Conservation (phyloP, 2,797 vertebrate genomes). For the Tokudaia tokunoshimensis region DNA sequence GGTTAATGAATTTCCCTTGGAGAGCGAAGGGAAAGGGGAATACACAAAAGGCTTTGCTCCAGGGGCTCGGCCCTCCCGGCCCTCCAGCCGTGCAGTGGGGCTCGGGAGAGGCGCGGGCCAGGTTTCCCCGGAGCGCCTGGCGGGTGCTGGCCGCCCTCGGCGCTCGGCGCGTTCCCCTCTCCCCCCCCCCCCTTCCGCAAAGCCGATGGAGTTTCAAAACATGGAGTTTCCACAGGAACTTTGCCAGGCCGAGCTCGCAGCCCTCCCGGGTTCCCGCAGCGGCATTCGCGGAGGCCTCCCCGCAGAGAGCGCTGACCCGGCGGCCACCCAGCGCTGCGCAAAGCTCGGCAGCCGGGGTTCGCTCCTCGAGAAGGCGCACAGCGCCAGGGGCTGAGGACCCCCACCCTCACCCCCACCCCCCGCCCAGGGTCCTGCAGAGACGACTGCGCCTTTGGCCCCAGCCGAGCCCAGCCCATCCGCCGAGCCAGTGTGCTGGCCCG, state of each 20-base stretch:
- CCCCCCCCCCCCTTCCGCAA: slow-evolving; percentile 47
- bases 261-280: slow-evolving; percentile 72
- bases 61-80: not conserved
- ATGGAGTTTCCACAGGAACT: slow-evolving; percentile 87
- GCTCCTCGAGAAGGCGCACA: not conserved
- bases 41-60: slow-evolving; percentile 52
- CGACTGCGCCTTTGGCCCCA: slow-evolving; percentile 52
- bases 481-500: slow-evolving; percentile 46
- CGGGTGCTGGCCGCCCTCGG: not conserved
- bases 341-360: not conserved
- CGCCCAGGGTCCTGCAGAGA: not conserved
- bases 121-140: not conserved
- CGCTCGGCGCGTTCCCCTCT: not conserved
- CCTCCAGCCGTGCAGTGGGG: not conserved
- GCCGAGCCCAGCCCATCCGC: not conserved
- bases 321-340: not conserved
- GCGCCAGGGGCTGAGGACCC: not conserved
- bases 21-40: slow-evolving; percentile 10
- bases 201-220: slow-evolving; percentile 80
- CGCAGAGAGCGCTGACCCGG: slow-evolving; percentile 3
- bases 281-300: slow-evolving; percentile 49
- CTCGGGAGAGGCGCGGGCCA: not conserved
- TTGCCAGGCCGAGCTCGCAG: slow-evolving; percentile 79
- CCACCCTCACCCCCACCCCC: not conserved
- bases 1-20: slow-evolving; percentile 61